phyloP scores from a whole-genome alignment of 2,888 invertebrate species.

The Noctua comes region DNA sequence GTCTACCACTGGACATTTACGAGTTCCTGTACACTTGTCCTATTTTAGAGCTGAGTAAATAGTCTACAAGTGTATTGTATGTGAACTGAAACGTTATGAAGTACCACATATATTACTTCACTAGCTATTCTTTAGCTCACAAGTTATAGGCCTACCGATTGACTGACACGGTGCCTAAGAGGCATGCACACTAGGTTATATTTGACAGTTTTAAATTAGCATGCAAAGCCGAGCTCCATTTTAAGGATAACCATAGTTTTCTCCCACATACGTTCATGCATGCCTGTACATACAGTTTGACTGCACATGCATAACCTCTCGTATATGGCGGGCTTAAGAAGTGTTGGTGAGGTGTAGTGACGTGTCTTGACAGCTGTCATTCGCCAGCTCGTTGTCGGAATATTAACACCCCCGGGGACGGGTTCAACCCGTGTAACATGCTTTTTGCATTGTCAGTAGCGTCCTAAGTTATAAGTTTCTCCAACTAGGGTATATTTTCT shows the following conservation, averaged over 20 bases:
- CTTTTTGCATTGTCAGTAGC: neutral
- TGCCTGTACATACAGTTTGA: neutral
- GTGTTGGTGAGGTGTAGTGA: neutral
- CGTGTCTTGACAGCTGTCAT: neutral
- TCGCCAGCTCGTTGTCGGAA: neutral
- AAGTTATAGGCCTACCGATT: neutral
- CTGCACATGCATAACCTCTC: neutral
- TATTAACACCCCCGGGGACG: neutral
- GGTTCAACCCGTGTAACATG: neutral
- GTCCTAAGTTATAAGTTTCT: neutral
- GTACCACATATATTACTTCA: neutral
- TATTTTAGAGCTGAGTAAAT: slow-evolving; percentile 33
- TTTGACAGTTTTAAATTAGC: neutral
- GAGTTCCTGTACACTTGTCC: slow-evolving; percentile 6
- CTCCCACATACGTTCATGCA: neutral
- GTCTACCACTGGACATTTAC: slow-evolving; percentile 35
- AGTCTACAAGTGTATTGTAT: neutral
- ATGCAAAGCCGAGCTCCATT: neutral
- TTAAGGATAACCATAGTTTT: neutral
- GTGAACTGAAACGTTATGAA: neutral
- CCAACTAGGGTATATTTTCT: neutral
- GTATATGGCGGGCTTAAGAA: neutral
- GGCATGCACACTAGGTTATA: neutral
- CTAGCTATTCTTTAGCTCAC: neutral
- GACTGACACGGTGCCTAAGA: neutral